Evolutionary conservation across 2,797 vertebrate genomes (phyloP), one percentile per base, ranked within the genome.

Genomic region (Mergus octosetaceus): DNA sequence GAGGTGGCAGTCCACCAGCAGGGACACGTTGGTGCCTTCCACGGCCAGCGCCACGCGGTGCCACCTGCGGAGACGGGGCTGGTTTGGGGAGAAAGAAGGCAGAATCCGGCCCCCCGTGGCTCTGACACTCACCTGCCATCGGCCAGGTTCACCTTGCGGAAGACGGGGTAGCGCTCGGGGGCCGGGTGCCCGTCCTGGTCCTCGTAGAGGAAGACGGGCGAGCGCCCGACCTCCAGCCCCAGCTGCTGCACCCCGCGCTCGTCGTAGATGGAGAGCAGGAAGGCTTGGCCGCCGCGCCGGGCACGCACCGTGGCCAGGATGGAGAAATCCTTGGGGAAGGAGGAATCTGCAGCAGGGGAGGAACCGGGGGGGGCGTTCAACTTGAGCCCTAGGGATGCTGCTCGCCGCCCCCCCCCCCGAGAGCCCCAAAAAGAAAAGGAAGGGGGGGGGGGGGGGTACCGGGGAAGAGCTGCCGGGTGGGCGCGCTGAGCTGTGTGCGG

Each of bases 41-140:
- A 99, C 97, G 2, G 98, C 98, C 96, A 98, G 97, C 1, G 98
- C 99, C 91, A 99, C 97, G 18, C 98, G 98, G 95, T 99, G 99
- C 99, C 99, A 99, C 96, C 99, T 99, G 94, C 41, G 3, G 22
- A 41, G 32, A 49, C 0, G 7, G 20, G 39, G 45, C 34, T 6
- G 2, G 7, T 20, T 47, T 0, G 1, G 19, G 12, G 38, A 4
- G 1, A 58, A 47, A 36, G 27, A 21, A 15, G 15, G 11, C 3
- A 1, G 1, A 41, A 30, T 54, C 53, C 28, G 47, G 45, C 30
- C 3, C 8, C 32, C 43, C 43, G 8, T 8, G 4, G 2, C 54
- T 15, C 34, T 17, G 4, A 13, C 38, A 98, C 99, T 97, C 97
- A 99, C 99, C 98, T 98, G 98, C 99, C 99, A 18, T 99, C 99